These are phyloP conservation scores for Dryadula phaetusa DNA, from an alignment of 2,888 invertebrate genomes.

Conservation along the genomic window DNA sequence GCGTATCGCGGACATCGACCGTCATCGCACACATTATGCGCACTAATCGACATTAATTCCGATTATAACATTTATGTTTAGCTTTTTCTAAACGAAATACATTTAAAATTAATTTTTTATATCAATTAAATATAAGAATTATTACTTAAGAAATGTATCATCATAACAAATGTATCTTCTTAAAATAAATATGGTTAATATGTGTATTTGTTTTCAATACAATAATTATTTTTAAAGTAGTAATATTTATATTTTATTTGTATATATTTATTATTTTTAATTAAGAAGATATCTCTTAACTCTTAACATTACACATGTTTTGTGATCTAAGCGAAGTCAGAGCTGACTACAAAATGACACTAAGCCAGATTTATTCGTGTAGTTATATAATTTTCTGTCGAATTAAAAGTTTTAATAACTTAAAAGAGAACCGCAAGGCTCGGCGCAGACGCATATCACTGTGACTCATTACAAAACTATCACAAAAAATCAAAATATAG, in stretches of 20 bases:
- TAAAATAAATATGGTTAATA: too few relatives aligned
- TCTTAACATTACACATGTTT: constrained; percentile 70
- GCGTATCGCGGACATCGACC: constrained; percentile 65
- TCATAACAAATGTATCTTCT: too few relatives aligned
- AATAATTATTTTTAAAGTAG: not conserved
- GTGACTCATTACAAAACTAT: constrained; percentile 24
- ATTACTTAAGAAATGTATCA: too few relatives aligned
- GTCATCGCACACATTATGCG: constrained; percentile 69
- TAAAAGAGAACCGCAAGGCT: constrained; percentile 55
- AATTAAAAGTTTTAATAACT: constrained; percentile 73
- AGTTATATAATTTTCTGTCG: constrained; percentile 74
- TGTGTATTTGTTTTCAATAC: not conserved
- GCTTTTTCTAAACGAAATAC: too few relatives aligned
- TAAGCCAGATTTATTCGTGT: constrained; percentile 77
- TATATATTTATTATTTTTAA: not conserved
- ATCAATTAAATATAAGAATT: too few relatives aligned
- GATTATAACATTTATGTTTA: constrained; percentile 49
- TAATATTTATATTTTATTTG: not conserved
- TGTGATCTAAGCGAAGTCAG: constrained; percentile 59
- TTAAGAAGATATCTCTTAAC: constrained; percentile 53
- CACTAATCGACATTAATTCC: constrained; percentile 66
- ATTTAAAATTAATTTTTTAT: too few relatives aligned
- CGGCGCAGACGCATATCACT: constrained; percentile 42
- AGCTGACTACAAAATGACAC: constrained; percentile 69
- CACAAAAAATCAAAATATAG: not conserved